These are phyloP conservation scores for Pocillopora meandrina DNA, from an alignment of 92 coral and sea anemone genomes.

Conservation along the genomic window DNA sequence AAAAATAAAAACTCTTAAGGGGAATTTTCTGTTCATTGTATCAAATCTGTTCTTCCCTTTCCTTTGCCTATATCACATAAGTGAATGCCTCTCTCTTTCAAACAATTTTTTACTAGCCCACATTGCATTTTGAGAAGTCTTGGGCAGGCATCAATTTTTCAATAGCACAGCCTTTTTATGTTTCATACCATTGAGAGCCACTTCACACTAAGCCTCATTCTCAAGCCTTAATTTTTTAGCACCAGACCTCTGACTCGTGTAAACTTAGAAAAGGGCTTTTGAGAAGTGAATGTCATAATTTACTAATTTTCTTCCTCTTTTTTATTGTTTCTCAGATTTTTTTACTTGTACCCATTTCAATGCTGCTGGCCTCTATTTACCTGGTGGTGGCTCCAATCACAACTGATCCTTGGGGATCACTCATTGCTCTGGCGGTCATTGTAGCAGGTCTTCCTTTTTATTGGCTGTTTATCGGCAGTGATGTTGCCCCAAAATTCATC, in stretches of 20 bases:
- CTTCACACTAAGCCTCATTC: too few relatives aligned
- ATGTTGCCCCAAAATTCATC: conserved; percentile 72
- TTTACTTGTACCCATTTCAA: conserved; percentile 73
- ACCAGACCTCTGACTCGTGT: neutral
- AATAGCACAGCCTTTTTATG: neutral
- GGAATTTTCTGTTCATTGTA: too few relatives aligned
- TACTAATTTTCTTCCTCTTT: neutral
- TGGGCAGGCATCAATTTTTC: neutral
- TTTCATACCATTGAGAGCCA: too few relatives aligned
- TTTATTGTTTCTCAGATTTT: conserved; percentile 59
- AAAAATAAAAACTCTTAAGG: too few relatives aligned
- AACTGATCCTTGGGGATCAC: conserved; percentile 82
- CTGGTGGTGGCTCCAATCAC: conserved; percentile 89
- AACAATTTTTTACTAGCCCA: neutral
- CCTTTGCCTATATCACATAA: too few relatives aligned
- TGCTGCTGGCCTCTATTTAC: conserved; percentile 82
- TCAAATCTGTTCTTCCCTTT: too few relatives aligned
- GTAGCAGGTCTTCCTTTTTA: conserved; percentile 93
- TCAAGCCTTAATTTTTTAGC: too few relatives aligned
- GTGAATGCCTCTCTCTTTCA: neutral
- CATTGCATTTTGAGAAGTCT: neutral
- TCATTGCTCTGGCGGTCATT: conserved; percentile 79
- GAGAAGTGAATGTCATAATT: neutral
- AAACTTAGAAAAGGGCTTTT: neutral
- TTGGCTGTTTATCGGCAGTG: conserved; percentile 69